Base-by-base conservation (phyloP, 2,888 invertebrate genomes). In the Papilio demoleus region DNA sequence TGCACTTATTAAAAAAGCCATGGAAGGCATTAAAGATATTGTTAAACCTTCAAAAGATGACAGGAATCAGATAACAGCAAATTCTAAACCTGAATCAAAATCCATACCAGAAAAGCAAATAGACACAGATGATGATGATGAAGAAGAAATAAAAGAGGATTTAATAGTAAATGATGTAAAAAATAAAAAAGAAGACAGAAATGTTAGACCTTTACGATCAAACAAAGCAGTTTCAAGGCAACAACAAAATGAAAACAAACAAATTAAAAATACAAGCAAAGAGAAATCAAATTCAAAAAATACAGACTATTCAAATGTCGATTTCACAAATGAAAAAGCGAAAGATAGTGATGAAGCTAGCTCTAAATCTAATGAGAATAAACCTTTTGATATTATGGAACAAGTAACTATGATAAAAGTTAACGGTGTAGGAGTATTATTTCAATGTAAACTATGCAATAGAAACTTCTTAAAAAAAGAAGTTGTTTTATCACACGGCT, bases 371-470 rank as follows among this genome's bases (percentile, higher is more conserved):
- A 38, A 38, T 22, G 42, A 73, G 69, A 72, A 75, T 40, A 79
- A 79, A 70, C 61, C 75, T 34, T 91, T 92, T 73, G 79, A 91
- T 73, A 92, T 92, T 38, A 90, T 91, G 90, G 88, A 92, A 67
- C 83, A 92, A 74, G 81, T 92, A 1, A 86, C 86, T 70, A 89
- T 81, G 75, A 89, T 93, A 9, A 93, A 90, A 81, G 92, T 92
- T 0, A 89, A 88, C 77, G 88, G 88, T 50, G 90, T 92, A 1
- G 93, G 93, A 61, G 78, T 85, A n/a, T 75, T 93, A 19, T 93
- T 86, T 75, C 90, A 92, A 72, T 93, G 93, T 77, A 88, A 87
- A 74, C 74, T 92, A 22, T 93, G 93, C 71, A 90, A 89, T 70
- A 85, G 90, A 73, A 91, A 93, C 71, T 92, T 93, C 72, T 76